These are phyloP conservation scores for Iselma pallidipennis DNA, from an alignment of 2,888 invertebrate species.

Conservation along the genomic window DNA sequence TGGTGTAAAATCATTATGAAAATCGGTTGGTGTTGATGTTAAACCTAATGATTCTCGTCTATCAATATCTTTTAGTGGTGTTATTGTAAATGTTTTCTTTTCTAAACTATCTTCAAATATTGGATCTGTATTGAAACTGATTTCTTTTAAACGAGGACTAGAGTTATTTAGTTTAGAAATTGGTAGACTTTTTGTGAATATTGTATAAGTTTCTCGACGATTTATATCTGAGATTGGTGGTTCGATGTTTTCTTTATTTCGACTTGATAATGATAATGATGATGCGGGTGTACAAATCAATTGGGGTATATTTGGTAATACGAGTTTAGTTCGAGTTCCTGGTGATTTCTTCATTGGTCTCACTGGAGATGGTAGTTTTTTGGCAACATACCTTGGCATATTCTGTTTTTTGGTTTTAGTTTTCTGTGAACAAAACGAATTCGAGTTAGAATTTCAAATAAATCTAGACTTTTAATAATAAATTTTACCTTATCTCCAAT, in stretches of 20 bases:
- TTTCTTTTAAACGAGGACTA: neutral
- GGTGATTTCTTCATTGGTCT: neutral
- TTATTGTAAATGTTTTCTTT: slow-evolving; percentile 6
- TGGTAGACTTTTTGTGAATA: neutral
- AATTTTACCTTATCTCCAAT: slow-evolving; percentile 45
- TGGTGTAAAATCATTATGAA: slow-evolving; percentile 21
- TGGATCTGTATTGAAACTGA: neutral
- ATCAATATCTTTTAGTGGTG: slow-evolving; percentile 24
- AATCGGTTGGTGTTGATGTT: slow-evolving; percentile 21
- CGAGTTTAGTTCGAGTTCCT: neutral
- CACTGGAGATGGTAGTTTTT: neutral
- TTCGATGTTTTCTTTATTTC: neutral
- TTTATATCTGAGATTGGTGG: neutral
- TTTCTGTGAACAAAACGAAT: neutral
- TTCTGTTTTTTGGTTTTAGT: neutral
- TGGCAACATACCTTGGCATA: neutral
- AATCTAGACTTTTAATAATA: no score
- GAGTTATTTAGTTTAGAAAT: neutral
- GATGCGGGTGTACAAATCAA: neutral
- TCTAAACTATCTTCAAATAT: slow-evolving; percentile 37
- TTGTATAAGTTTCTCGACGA: slow-evolving; percentile 23
- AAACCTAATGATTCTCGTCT: slow-evolving; percentile 30
- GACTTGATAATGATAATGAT: neutral
- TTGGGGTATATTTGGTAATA: no score
- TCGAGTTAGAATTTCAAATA: neutral